Base-by-base conservation (phyloP, 2,888 invertebrate genomes). In the Brachypterus glaber region DNA sequence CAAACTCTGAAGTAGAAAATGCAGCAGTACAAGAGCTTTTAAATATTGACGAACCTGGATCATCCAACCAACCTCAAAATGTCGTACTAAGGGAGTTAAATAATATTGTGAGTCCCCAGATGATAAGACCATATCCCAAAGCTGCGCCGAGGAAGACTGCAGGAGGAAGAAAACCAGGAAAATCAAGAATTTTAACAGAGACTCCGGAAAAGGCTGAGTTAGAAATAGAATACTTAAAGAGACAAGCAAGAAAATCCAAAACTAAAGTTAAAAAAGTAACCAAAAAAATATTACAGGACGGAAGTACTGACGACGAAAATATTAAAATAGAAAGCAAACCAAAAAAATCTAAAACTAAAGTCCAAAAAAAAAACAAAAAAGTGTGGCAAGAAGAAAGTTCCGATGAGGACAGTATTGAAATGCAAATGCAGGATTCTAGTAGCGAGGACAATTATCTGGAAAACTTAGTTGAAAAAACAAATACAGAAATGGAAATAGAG, bases 151-250 rank as follows among this genome's bases (percentile, higher is more conserved):
- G 13, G 13, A 33, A 17, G 33, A 4, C 33, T 9, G n/a, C 11
- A 4, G 33, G 30, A 24, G 21, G 33, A 21, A 21, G 21, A 21
- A 21, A 21, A n/a, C n/a, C n/a, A 30, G 29, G 30, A 25, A 44
- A 38, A 21, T 25, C 18, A 15, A 38, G 35, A 30, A 35, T 39
- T 31, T 39, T 41, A 29, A 43, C 43, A 18, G 40, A 43, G 9
- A 43, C 39, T 16, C 39, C 39, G 11, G 36, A 43, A 34, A 40
- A 43, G 29, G 37, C 14, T 39, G 27, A 39, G 21, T 17, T 42
- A 12, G 36, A 42, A 39, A 21, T 21, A 7, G 21, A 21, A 5
- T 21, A 21, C 9, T 21, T 21, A 7, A 21, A 21, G 9, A 21
- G 17, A 24, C 33, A 25, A 11, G 15, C 30, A 13, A 39, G 35